Conservation (phyloP, 2,888 invertebrate species). For the Nephrotoma appendiculata region DNA sequence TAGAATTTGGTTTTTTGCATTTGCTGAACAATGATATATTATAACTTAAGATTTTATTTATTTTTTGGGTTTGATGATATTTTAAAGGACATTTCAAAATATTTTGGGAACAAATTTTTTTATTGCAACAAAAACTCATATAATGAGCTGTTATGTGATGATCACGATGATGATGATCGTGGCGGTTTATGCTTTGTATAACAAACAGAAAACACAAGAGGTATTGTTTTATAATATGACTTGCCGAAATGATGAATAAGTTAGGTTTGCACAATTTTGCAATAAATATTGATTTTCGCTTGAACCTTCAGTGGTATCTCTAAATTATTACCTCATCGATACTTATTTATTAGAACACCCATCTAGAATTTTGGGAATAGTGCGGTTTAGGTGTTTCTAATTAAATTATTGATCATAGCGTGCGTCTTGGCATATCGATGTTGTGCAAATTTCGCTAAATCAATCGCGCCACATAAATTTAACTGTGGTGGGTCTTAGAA, state of each 20-base stretch:
- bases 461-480: background rate
- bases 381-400: background rate
- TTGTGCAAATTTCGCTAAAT: background rate
- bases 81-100: background rate
- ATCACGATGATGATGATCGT: background rate
- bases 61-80: background rate
- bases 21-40: background rate
- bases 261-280: background rate
- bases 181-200: background rate
- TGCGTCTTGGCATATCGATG: background rate
- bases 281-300: background rate
- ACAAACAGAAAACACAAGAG: background rate
- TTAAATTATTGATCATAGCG: background rate
- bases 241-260: background rate
- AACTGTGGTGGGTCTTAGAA: background rate
- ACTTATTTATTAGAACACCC: background rate
- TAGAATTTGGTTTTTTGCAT: background rate
- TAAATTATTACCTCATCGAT: background rate
- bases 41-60: background rate
- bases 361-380: background rate
- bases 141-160: background rate
- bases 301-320: background rate
- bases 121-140: background rate
- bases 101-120: background rate
- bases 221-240: background rate